Conservation (phyloP, 2,797 vertebrate genomes). For the Bufotes viridis region DNA sequence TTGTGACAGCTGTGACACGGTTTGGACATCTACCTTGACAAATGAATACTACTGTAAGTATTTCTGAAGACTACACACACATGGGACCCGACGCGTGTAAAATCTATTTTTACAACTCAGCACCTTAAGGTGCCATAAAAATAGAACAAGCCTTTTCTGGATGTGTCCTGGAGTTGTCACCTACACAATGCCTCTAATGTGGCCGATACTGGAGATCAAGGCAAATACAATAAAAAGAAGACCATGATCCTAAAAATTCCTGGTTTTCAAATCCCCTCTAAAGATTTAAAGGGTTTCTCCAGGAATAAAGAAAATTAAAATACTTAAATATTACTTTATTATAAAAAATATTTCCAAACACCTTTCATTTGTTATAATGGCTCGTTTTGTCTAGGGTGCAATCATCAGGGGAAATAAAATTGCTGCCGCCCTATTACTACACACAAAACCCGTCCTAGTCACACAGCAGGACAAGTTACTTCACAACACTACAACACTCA, state of each 20-base stretch:
- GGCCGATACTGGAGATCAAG: not conserved
- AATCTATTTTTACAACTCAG: no score
- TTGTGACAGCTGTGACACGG: not conserved
- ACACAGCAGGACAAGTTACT: no score
- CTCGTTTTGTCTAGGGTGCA: no score
- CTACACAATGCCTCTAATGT: not conserved
- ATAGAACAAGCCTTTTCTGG: slow-evolving; percentile 11
- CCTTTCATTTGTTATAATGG: no score
- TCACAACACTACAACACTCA: no score
- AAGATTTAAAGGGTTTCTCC: not conserved
- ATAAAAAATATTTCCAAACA: no score
- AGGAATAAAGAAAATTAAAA: no score
- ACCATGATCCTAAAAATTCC: not conserved
- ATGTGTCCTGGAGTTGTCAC: not conserved
- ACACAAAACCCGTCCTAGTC: no score
- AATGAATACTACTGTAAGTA: not conserved
- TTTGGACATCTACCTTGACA: not conserved
- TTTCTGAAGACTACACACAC: not conserved
- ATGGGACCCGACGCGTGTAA: not conserved
- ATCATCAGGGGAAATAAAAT: no score
- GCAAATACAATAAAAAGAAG: no score
- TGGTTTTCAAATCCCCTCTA: not conserved
- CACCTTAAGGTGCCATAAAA: slow-evolving; percentile 8
- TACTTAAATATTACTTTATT: no score
- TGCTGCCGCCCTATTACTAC: no score